Evolutionary conservation across 2,888 invertebrate genomes (phyloP), one percentile per base, ranked within the genome.

Genomic region (Micoletzkya japonica): DNA sequence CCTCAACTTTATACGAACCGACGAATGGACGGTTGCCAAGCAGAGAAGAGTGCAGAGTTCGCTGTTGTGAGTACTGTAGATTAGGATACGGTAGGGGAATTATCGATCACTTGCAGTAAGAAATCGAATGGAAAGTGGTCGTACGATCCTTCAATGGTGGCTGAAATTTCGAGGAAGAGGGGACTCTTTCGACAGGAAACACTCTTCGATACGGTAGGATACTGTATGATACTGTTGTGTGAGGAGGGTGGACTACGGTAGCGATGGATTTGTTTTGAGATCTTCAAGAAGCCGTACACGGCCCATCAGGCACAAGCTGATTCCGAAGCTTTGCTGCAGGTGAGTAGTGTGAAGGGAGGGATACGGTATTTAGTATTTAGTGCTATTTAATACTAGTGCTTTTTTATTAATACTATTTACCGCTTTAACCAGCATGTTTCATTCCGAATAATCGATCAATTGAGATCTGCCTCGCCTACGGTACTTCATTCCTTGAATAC

Each of bases 221-320:
- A 44, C 49, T 44, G 14, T n/a, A n/a, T n/a, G n/a, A n/a, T n/a
- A n/a, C n/a, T n/a, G n/a, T n/a, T n/a, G n/a, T n/a, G n/a, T n/a
- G n/a, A n/a, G n/a, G n/a, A n/a, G n/a, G n/a, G n/a, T n/a, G n/a
- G n/a, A n/a, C n/a, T n/a, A n/a, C n/a, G n/a, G n/a, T n/a, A n/a
- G n/a, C 17, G n/a, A 52, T 14, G 24, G 6, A n/a, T 52, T 10
- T 58, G 6, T 28, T 63, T 64, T 3, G 30, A 78, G 74, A 49
- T 77, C 24, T 66, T 75, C 57, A 37, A 44, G 36, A 52, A 44
- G 14, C 52, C 49, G 26, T 74, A 70, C 61, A 68, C 56, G 24
- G 77, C 78, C 17, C 83, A 83, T 69, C 76, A 76, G 49, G 82
- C 83, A 17, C 79, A 81, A 32, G 80, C 75, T 14, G 83, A 83